phyloP scores from a whole-genome alignment of 2,797 vertebrate species.

The Typhlichthys eigenmanni region DNA sequence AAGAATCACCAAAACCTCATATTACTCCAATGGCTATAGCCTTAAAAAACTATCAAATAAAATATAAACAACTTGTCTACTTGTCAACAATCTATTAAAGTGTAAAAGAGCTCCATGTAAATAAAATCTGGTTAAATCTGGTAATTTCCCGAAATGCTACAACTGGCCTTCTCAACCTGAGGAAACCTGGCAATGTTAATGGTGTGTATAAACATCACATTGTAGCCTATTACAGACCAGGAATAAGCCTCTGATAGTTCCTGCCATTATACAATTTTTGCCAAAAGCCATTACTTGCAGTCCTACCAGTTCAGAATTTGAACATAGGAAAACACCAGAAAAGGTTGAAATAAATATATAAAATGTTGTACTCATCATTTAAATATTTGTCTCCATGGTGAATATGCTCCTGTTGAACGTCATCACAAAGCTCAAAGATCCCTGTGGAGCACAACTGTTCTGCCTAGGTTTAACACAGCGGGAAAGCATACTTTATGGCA shows the following conservation, averaged over 20 bases:
- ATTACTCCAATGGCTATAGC: background rate
- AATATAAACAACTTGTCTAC: background rate
- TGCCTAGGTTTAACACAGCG: constrained; percentile 63
- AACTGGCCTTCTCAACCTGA: too few species aligned
- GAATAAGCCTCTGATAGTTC: constrained; percentile 12
- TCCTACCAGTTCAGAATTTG: constrained; percentile 29
- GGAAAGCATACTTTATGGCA: constrained; percentile 46
- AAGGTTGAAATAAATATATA: constrained; percentile 47
- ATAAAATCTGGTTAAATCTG: background rate
- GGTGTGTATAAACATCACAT: background rate
- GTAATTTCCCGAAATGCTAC: too few species aligned
- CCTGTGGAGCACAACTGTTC: constrained; percentile 48
- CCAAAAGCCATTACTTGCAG: constrained; percentile 15
- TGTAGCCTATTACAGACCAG: constrained; percentile 12
- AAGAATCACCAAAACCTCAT: background rate
- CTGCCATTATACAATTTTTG: constrained; percentile 7
- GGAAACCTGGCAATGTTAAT: too few species aligned
- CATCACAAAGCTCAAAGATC: constrained; percentile 45
- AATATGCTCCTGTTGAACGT: constrained; percentile 50
- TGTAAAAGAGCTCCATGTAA: background rate
- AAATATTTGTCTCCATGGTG: constrained; percentile 39
- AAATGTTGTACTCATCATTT: constrained; percentile 48
- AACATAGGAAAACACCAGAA: constrained; percentile 20
- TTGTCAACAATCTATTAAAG: too few species aligned
- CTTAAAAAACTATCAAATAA: background rate